A percentile compares a stretch with the other conserved stretches of the same genome.
These are phyloP conservation scores for Chymomyza procnemis DNA, from an alignment of 2,888 invertebrate species.

Conservation along the genomic window DNA sequence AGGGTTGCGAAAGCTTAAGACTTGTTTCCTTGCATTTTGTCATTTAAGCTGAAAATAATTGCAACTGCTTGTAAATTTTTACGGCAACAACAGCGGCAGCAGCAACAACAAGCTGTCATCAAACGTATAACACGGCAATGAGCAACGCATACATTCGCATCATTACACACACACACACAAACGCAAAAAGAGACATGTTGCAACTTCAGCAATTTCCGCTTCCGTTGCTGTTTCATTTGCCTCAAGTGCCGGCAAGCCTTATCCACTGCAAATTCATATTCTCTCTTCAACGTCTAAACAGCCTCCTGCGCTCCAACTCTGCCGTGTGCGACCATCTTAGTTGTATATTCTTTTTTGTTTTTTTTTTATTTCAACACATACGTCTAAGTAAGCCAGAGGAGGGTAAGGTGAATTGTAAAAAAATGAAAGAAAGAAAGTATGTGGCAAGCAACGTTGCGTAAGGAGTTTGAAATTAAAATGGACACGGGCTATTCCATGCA, in stretches of 20 bases:
- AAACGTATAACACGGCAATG: conserved; percentile 48
- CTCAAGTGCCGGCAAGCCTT: conserved; percentile 45
- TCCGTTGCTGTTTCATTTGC: conserved; percentile 58
- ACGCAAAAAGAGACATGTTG: conserved; percentile 15
- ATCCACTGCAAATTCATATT: neutral
- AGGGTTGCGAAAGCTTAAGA: conserved; percentile 73
- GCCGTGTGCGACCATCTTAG: conserved; percentile 7
- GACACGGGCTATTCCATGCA: conserved; percentile 47
- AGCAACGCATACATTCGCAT: conserved; percentile 55
- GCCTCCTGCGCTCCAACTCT: conserved; percentile 35
- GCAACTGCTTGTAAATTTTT: conserved; percentile 73
- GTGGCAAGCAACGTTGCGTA: conserved; percentile 6
- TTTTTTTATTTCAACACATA: conserved; percentile 41
- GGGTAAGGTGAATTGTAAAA: conserved; percentile 12
- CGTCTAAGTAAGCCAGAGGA: conserved; percentile 21
- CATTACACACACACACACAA: neutral
- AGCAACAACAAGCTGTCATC: conserved; percentile 47
- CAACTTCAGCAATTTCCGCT: conserved; percentile 72
- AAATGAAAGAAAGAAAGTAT: conserved; percentile 1
- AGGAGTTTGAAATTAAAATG: conserved; percentile 59
- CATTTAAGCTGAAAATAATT: conserved; percentile 78
- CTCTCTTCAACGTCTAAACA: neutral
- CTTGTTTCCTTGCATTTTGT: conserved; percentile 76
- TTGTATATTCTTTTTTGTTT: conserved; percentile 40
- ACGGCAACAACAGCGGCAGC: conserved; percentile 24